Conservation (phyloP, 2,797 vertebrate species). For the Trachops cirrhosus region DNA sequence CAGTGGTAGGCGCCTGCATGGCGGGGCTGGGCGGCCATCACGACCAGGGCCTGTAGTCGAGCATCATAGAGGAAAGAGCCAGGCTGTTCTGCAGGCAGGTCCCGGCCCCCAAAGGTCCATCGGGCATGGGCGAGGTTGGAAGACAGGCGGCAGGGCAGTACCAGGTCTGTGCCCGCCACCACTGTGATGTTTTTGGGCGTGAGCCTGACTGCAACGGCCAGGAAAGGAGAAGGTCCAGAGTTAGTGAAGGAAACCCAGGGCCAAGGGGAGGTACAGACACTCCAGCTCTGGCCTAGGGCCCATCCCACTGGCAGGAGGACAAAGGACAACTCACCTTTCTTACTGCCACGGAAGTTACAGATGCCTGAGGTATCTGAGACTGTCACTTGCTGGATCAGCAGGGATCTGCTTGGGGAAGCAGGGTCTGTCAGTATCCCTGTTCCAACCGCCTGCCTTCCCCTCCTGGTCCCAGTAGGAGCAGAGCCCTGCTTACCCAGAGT, state of each 20-base stretch:
- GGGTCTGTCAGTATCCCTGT: background rate
- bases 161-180: conserved; percentile 92
- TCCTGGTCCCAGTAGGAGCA: rapidly evolving
- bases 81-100: conserved; percentile 81
- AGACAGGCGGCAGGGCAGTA: conserved; percentile 92
- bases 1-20: conserved; percentile 91
- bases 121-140: conserved; percentile 93
- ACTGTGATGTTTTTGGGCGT: conserved; percentile 90
- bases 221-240: background rate
- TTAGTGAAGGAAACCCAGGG: background rate
- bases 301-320: background rate
- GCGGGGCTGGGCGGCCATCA: conserved; percentile 85
- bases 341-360: conserved; percentile 74
- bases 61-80: conserved; percentile 87
- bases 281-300: background rate
- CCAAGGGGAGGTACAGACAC: rapidly evolving
- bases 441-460: background rate
- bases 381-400: conserved; percentile 80
- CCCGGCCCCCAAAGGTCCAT: conserved; percentile 91
- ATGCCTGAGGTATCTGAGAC: conserved; percentile 62
- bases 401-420: conserved; percentile 60
- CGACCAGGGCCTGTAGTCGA: conserved; percentile 89
- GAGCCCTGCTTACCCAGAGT: conserved; percentile 70
- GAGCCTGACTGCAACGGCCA: conserved; percentile 81
- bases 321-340: conserved; percentile 75